Evolutionary conservation across 2,797 vertebrate species (phyloP), one percentile per base, ranked within the genome.

Genomic region (Ispidina lecontei): DNA sequence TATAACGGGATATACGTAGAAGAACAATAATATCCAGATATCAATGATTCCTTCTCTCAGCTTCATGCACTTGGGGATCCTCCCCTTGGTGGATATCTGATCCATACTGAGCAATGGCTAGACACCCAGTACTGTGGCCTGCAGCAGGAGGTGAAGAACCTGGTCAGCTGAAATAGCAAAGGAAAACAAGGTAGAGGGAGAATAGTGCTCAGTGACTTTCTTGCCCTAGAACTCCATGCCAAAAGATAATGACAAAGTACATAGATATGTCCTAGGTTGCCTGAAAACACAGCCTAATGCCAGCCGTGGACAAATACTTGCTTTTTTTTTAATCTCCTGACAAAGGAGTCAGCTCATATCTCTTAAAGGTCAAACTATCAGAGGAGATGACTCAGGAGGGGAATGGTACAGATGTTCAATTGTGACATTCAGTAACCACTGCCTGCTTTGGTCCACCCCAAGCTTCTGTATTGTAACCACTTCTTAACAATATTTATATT

Each of bases 401-500:
- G 62, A 82, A 14, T 26, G 18, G 28, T 56, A 73, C 3, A 4
- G 43, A 65, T 43, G 14, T 59, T 62, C 29, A 77, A 5, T 35
- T 65, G 59, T 37, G 37, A 6, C 37, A 37, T 55, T 84, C 63
- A 47, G 35, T 47, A 43, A 33, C 31, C 46, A 79, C 44, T 5
- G 18, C 58, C 63, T 78, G 41, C 63, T 88, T 79, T 72, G 65
- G 63, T 67, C 58, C 20, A 65, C 44, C 39, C 59, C 49, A 74
- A 59, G 49, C 26, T 58, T 90, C 35, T 37, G 12, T 31, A 25
- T 5, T 28, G 43, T 44, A 62, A 70, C 14, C 7, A 4, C 29
- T 83, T 54, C 75, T 93, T 93, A 49, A 78, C 88, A 89, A 56
- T 65, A 87, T 54, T 79, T 91, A 35, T 59, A 46, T 84, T 69